A percentile compares a stretch with the other conserved stretches of the same genome.
These are phyloP conservation scores for Enteromius unitaeniatus DNA, from an alignment of 2,797 vertebrate species.

Conservation along the genomic window DNA sequence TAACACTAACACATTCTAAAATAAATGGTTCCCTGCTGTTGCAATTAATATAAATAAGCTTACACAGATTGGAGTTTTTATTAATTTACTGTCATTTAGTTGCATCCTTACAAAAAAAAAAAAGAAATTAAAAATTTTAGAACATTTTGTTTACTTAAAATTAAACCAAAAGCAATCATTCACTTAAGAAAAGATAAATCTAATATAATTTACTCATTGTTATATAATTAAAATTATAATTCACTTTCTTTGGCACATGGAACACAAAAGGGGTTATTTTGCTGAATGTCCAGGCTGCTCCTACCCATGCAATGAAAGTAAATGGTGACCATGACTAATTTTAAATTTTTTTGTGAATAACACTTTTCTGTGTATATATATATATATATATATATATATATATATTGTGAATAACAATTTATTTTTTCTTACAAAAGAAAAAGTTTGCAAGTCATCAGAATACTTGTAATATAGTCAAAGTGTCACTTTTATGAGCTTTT, in stretches of 20 bases:
- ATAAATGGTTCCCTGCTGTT: neutral
- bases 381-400: too few relatives aligned
- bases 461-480: neutral
- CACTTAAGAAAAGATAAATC: neutral
- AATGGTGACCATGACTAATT: neutral
- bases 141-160: neutral
- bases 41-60: constrained; percentile 26
- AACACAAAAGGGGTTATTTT: neutral
- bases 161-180: neutral
- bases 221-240: neutral
- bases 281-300: neutral
- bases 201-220: neutral
- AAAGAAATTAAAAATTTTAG: neutral
- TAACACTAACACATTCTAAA: constrained; percentile 11
- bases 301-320: neutral
- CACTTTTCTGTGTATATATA: too few relatives aligned
- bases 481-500: neutral
- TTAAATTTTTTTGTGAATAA: neutral
- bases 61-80: constrained; percentile 13
- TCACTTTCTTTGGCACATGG: neutral
- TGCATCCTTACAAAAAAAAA: neutral
- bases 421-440: neutral
- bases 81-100: constrained; percentile 8
- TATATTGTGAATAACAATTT: too few relatives aligned
- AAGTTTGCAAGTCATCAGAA: neutral